Evolutionary conservation across 2,888 invertebrate genomes (phyloP).

Genomic region (Achlya flavicornis): DNA sequence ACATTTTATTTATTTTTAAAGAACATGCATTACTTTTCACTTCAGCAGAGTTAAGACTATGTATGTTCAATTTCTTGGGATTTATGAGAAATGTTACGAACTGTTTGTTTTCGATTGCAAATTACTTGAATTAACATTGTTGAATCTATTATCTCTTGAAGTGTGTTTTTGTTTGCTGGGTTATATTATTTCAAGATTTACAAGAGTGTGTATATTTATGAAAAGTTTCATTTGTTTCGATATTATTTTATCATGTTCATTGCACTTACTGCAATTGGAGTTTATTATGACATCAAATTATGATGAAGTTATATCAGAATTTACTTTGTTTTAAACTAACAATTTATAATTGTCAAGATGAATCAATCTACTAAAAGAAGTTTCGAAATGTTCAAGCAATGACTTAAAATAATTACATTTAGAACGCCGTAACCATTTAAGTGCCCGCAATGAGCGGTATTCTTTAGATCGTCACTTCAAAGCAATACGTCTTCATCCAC

Average conservation of each 20-base stretch:
- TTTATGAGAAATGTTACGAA: neutral
- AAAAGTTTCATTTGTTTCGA: neutral
- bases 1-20: neutral
- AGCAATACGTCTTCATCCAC: constrained; percentile 38
- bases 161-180: constrained; percentile 16
- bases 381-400: constrained; percentile 19
- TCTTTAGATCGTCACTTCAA: constrained; percentile 29
- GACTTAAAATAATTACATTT: constrained; percentile 45
- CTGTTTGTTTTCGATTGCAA: neutral
- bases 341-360: neutral
- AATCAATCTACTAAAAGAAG: neutral
- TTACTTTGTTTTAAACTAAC: neutral
- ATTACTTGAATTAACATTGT: neutral
- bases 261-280: neutral
- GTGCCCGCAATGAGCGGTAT: constrained; percentile 31
- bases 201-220: neutral
- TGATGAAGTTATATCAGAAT: neutral
- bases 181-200: constrained; percentile 20
- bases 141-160: neutral
- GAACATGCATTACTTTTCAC: neutral
- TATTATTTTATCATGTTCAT: neutral
- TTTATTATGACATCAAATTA: neutral
- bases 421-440: constrained; percentile 42
- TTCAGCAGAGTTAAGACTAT: neutral
- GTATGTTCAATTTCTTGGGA: neutral